Base-by-base conservation (phyloP, 2,113 vertebrate genomes). In the Phrynosoma platyrhinos region DNA sequence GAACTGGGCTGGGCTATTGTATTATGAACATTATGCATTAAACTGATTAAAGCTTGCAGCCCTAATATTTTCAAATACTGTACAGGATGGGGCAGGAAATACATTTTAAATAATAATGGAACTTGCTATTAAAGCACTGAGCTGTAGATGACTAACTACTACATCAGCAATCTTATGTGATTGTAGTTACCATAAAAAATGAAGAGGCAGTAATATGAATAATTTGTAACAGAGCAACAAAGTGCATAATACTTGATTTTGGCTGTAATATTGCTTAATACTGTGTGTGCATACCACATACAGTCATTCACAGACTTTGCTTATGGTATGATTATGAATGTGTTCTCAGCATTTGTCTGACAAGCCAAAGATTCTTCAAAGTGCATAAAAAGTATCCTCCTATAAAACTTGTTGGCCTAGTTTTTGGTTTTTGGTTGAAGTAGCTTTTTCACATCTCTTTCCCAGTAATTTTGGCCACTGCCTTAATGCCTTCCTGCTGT, bases 171-270 rank as follows among this genome's bases (percentile, higher is more conserved):
- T 58, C n/a, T 87, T 80, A 58, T 72, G 52, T 80, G 47, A 23
- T 40, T 87, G 74, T 68, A 40, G 42, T 76, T 58, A 82, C n/a
- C 62, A 78, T 83, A 82, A 88, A 52, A 47, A 62, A 88, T 83
- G 81, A 68, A 58, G 47, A 84, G 53, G 47, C 66, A 83, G 16
- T 69, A 83, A 78, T 79, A 32, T 76, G n/a, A 88, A 83, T 88
- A 42, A 84, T 84, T 88, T 62, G 36, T 84, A 71, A 84, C 55
- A 36, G 58, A 69, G 62, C 30, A 88, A 83, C 82, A 84, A 79
- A 71, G 81, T 58, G 20, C 72, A 79, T 72, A 72, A 72, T 84
- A 79, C 27, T 69, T 32, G 53, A 72, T n/a, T 79, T 30, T 58
- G 66, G 66, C 27, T 66, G 72, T 80, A 72, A 71, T 78, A 12